Conservation (phyloP, 2,888 invertebrate genomes). For the Drosophila conformis region DNA sequence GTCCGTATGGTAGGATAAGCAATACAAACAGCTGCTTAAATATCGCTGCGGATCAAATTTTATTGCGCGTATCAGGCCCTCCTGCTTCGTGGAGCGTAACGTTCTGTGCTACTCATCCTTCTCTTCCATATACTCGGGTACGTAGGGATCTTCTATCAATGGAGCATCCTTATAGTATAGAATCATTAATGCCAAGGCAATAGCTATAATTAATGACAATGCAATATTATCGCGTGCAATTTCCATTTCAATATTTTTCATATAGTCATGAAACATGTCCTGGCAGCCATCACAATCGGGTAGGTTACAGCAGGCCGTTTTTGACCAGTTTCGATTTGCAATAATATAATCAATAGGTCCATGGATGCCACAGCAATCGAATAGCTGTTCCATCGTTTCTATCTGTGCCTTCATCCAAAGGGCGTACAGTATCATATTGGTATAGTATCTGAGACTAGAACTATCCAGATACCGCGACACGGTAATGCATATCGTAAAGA, state of each 20-base stretch:
- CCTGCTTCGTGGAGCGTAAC: background rate
- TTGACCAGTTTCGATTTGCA: slow-evolving; percentile 41
- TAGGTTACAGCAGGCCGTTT: slow-evolving; percentile 47
- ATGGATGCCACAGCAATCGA: slow-evolving; percentile 54
- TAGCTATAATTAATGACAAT: slow-evolving; percentile 16
- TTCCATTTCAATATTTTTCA: slow-evolving; percentile 47
- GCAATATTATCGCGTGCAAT: slow-evolving; percentile 56
- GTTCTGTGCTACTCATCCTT: background rate
- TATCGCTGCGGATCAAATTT: slow-evolving; percentile 29
- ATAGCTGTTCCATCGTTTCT: slow-evolving; percentile 31
- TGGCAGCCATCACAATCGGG: slow-evolving; percentile 47
- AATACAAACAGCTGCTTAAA: slow-evolving; percentile 18
- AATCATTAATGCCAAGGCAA: slow-evolving; percentile 33
- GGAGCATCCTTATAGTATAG: slow-evolving; percentile 4
- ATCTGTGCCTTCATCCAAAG: slow-evolving; percentile 41
- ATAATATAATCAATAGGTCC: slow-evolving; percentile 49
- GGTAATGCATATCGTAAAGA: slow-evolving; percentile 29
- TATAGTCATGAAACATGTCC: slow-evolving; percentile 9
- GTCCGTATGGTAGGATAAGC: slow-evolving; percentile 12
- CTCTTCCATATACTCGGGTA: slow-evolving; percentile 23
- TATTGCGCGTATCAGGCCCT: slow-evolving; percentile 23
- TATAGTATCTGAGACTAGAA: slow-evolving; percentile 4
- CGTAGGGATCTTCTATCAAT: slow-evolving; percentile 22
- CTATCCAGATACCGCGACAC: slow-evolving; percentile 22
- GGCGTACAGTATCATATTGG: slow-evolving; percentile 26